A percentile compares a stretch with the other conserved stretches of the same genome.
phyloP scores from a whole-genome alignment of 1,140 invertebrate genomes.

The Drosophila littoralis region DNA sequence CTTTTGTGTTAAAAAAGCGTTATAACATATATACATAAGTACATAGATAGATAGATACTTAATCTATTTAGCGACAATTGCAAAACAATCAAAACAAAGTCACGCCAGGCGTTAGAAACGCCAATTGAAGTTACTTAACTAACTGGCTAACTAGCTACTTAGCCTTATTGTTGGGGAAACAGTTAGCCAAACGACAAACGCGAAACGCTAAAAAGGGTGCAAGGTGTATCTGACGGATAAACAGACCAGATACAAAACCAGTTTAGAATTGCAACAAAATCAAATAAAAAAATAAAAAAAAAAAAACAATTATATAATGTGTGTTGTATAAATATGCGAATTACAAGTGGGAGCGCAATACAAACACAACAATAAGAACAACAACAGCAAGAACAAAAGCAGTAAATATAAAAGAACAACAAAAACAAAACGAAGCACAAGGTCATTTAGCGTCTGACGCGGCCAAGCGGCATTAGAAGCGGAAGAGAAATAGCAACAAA shows the following conservation, averaged over 20 bases:
- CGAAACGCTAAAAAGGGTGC: conserved; percentile 28
- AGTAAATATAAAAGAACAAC: conserved; percentile 41
- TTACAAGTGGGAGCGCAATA: conserved; percentile 71
- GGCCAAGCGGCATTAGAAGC: conserved; percentile 62
- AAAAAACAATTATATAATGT: conserved; percentile 70
- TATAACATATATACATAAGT: too few relatives aligned
- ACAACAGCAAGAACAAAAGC: conserved; percentile 18
- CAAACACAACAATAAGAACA: conserved; percentile 20
- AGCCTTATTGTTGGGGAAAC: conserved; percentile 40
- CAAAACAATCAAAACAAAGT: conserved; percentile 47
- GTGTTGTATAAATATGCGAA: conserved; percentile 73
- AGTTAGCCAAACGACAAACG: conserved; percentile 45
- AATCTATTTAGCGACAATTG: conserved; percentile 2
- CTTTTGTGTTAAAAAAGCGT: conserved; percentile 6
- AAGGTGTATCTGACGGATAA: conserved; percentile 56
- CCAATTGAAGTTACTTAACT: conserved; percentile 36
- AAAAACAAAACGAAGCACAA: conserved; percentile 62
- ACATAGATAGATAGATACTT: not conserved
- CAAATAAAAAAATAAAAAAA: conserved; percentile 12
- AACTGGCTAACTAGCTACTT: conserved; percentile 28
- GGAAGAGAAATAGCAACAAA: conserved; percentile 74
- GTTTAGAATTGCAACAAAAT: conserved; percentile 16
- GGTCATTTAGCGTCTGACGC: conserved; percentile 61
- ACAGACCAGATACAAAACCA: conserved; percentile 36
- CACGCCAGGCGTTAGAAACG: conserved; percentile 41